Conservation (phyloP, 2,888 invertebrate genomes). For the Sipha maydis region DNA sequence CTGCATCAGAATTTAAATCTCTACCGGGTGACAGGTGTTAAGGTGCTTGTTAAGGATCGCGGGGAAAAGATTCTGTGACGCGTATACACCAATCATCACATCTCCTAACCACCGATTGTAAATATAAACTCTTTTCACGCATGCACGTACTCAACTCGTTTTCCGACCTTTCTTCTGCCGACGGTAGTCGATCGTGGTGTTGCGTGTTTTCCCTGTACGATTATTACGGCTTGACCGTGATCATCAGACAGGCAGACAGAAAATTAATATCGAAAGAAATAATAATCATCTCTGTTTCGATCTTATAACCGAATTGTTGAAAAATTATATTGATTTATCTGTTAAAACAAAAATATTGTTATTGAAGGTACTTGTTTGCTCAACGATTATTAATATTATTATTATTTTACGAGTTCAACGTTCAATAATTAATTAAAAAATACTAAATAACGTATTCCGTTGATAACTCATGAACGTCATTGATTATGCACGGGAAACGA, state of each 20-base stretch:
- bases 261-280: not conserved
- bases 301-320: not conserved
- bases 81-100: not conserved
- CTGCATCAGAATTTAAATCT: constrained; percentile 8
- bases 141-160: not conserved
- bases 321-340: not conserved
- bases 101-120: constrained; percentile 34
- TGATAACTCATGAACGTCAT: not conserved
- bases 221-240: not conserved
- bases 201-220: not conserved
- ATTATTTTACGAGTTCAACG: not conserved
- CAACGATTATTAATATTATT: no score
- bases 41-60: not conserved
- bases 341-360: not conserved
- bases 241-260: not conserved
- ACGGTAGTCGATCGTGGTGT: not conserved
- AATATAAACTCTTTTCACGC: constrained; percentile 25
- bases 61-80: not conserved
- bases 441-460: not conserved
- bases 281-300: not conserved
- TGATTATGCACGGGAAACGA: not conserved
- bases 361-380: not conserved
- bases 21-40: constrained; percentile 6
- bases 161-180: not conserved
- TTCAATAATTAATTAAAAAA: not conserved